Conservation (phyloP, 2,113 vertebrate genomes). For the Cyprinodon brontotheroides region DNA sequence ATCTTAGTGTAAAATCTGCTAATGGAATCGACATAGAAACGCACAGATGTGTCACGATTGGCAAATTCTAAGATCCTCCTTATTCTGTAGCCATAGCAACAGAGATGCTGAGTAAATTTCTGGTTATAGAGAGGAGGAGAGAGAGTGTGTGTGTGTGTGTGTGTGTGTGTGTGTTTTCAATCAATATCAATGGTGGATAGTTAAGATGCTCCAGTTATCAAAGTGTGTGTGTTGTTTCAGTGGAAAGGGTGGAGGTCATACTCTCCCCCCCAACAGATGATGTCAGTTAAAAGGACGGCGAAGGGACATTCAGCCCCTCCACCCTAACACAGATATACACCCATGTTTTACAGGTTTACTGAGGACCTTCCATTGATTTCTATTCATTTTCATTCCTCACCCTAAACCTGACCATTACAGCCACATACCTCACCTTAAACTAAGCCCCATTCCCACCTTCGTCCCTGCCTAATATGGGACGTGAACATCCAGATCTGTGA, state of each 20-base stretch:
- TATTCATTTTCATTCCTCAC: too few species aligned
- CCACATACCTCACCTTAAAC: too few species aligned
- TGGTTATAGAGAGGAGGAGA: constrained; percentile 18
- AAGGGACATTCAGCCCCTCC: constrained; percentile 20
- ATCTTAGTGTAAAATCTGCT: not conserved
- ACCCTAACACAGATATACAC: not conserved
- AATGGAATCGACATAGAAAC: not conserved
- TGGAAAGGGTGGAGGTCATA: constrained; percentile 45
- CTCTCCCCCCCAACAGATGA: constrained; percentile 1
- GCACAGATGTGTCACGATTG: not conserved
- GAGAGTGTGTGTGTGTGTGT: not conserved
- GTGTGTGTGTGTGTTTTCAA: constrained; percentile 12
- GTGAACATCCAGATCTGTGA: too few species aligned
- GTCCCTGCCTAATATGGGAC: too few species aligned
- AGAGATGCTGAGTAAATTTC: constrained; percentile 36
- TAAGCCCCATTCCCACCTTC: too few species aligned
- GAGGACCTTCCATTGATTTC: too few species aligned
- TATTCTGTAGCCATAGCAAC: constrained; percentile 50
- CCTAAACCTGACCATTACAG: too few species aligned
- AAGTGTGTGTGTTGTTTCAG: constrained; percentile 8
- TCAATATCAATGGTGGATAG: constrained; percentile 45
- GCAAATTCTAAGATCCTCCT: not conserved
- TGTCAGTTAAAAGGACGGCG: constrained; percentile 16
- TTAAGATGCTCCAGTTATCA: constrained; percentile 32
- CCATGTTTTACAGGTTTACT: too few species aligned